These are phyloP conservation scores for Myopa tessellatipennis DNA, from an alignment of 2,888 invertebrate species.

Conservation along the genomic window DNA sequence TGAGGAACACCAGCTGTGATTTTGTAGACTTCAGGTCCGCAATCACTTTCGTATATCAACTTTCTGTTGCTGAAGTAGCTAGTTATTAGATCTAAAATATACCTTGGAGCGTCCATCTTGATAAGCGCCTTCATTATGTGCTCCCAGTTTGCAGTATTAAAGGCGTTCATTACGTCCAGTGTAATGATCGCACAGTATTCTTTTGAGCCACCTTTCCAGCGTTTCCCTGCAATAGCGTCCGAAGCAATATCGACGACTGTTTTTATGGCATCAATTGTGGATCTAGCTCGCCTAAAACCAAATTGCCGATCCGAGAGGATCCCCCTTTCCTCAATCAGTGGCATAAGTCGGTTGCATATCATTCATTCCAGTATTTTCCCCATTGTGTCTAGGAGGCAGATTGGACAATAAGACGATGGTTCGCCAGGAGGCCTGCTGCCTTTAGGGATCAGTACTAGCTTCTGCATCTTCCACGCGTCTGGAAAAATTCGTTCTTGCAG, in stretches of 20 bases:
- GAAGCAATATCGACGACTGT: neutral
- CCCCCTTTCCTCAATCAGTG: neutral
- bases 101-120: neutral
- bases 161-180: neutral
- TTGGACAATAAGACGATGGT: neutral
- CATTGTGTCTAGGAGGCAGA: neutral
- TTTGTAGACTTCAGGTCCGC: neutral
- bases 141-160: neutral
- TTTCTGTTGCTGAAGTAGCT: neutral
- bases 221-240: neutral
- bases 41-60: neutral
- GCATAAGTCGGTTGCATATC: neutral
- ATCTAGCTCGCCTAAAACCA: neutral
- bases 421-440: neutral
- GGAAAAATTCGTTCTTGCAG: neutral
- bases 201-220: neutral
- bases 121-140: neutral
- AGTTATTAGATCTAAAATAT: neutral
- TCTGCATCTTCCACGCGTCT: neutral
- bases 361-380: neutral
- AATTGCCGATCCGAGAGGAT: neutral
- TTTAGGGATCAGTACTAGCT: neutral
- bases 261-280: neutral
- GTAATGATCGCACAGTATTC: neutral
- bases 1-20: neutral